Base-by-base conservation (phyloP, 1,140 invertebrate species). In the Periplaneta americana region DNA sequence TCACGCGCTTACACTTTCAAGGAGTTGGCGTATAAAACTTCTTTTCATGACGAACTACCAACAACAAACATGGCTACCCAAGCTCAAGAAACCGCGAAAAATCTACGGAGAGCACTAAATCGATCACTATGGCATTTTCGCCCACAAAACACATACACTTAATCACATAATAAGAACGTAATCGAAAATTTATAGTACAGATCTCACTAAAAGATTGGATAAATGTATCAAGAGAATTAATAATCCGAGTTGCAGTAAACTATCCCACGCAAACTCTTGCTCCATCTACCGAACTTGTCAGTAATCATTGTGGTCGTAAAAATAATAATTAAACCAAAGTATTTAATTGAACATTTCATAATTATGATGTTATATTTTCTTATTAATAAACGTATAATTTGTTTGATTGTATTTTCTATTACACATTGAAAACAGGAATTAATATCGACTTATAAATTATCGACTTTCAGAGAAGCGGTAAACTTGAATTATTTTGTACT, bases 61-160 rank as follows among this genome's bases (percentile, higher is more conserved):
- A 78, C 76, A 78, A 37, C 77, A 36, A 78, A 78, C 35, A 78
- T 78, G 77, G 77, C 77, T 32, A 78, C 77, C 35, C 77, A 37
- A 48, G 39, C 77, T 37, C 77, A 11, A 36, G 34, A 78, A 78
- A 78, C 77, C 77, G 77, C 77, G 77, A 37, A 78, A 78, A 37
- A 10, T n/a, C 3, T n/a, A 9, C 48, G 22, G 28, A 66, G 22
- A 8, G 5, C 6, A 66, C 48, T 2, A 66, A 66, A n/a, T 5
- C 13, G 4, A 66, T 66, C 48, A 28, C 48, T 66, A 28, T 22
- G 48, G 5, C 6, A 66, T 28, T 66, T 66, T 66, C 6, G 22
- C 11, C 22, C 22, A 28, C 11, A 4, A 28, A 22, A 66, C 48
- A 28, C 22, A 28, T n/a, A n/a, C 10, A 66, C 13, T 28, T 66